A percentile compares a stretch with the other conserved stretches of the same genome.
phyloP scores from a whole-genome alignment of 2,113 vertebrate genomes.

The Phodopus roborovskii region DNA sequence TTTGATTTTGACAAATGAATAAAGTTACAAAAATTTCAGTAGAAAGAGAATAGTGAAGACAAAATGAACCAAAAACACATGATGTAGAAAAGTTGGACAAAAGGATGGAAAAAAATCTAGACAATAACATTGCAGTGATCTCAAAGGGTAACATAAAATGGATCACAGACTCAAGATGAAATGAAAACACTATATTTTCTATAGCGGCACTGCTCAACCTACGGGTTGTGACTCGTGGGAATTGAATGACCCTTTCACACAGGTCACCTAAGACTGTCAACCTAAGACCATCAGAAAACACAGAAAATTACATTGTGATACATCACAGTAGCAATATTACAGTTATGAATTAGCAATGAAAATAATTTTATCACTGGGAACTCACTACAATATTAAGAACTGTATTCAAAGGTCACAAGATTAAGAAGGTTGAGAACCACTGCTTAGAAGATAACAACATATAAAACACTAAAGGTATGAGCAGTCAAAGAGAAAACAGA shows the following conservation, averaged over 20 bases:
- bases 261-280: not conserved
- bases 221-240: fast-evolving
- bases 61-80: not conserved
- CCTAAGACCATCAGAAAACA: not conserved
- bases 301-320: not conserved
- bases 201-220: too few species aligned
- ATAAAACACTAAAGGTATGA: not conserved
- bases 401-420: not conserved
- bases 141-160: not conserved
- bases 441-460: not conserved
- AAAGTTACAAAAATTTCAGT: not conserved
- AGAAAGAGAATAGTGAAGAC: not conserved
- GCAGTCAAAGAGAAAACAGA: not conserved
- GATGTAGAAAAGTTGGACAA: not conserved
- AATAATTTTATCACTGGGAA: not conserved
- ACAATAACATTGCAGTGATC: not conserved
- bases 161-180: not conserved
- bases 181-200: not conserved
- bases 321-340: not conserved
- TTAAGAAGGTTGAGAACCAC: not conserved
- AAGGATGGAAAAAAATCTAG: not conserved
- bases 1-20: not conserved
- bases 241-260: too few species aligned
- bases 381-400: not conserved
- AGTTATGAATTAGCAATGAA: not conserved